Evolutionary conservation across 2,888 invertebrate genomes (phyloP), one percentile per base, ranked within the genome.

Genomic region (Rhingia campestris): DNA sequence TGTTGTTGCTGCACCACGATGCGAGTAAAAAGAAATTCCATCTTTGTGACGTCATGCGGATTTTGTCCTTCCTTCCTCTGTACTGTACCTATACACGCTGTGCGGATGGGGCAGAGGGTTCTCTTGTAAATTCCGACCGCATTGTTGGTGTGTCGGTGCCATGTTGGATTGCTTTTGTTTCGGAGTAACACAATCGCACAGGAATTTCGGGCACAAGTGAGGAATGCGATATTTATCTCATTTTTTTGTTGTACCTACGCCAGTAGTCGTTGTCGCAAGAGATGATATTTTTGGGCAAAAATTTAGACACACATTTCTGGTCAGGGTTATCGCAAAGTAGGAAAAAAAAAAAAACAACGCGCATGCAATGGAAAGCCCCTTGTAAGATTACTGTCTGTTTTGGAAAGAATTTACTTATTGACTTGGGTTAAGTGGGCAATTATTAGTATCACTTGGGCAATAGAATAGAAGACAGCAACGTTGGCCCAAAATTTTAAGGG

Each of bases 21-120:
- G 4, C 10, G 12, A 51, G 3, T 14, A 14, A 5, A 4, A 45
- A 66, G 61, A 81, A 76, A 81, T 81, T 82, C 77, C 77, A 67
- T 39, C 9, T 33, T 32, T 73, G 67, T 82, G 82, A 82, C 82
- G 82, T 81, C 76, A 81, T 76, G 22, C 37, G n/a, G n/a, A 43
- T 33, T 59, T 53, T 67, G 32, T 77, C 77, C 70, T 70, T 70
- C 49, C 49, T 14, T n/a, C 35, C 22, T 30, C 30, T 4, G 33
- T 6, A 22, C 22, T n/a, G n/a, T n/a, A n/a, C n/a, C n/a, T n/a
- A n/a, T n/a, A 22, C 22, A 22, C 22, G 2, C 22, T 22, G 22
- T 22, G 2, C 22, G 2, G 47, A 47, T 32, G 32, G 32, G 12
- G 12, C 5, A 0, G 12, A n/a, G 12, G 35, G 53, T 12, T 51